Evolutionary conservation across 2,888 invertebrate genomes (phyloP).

Genomic region (Stratiomys singularior): DNA sequence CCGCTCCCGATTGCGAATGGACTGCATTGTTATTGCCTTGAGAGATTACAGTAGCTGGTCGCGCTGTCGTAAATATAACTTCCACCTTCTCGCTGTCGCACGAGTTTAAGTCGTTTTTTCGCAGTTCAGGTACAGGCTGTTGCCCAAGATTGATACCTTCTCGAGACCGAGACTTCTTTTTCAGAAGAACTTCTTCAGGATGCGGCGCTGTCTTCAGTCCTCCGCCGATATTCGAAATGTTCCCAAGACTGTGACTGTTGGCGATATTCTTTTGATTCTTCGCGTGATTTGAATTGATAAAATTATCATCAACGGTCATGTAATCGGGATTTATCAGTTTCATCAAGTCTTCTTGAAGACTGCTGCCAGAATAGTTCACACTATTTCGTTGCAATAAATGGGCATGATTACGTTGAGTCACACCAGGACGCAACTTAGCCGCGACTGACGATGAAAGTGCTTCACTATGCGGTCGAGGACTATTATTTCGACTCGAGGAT

Average conservation of each 20-base stretch:
- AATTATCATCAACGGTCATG: slow-evolving; percentile 63
- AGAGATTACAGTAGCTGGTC: slow-evolving; percentile 74
- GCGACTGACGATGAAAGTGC: slow-evolving; percentile 58
- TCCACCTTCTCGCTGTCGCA: slow-evolving; percentile 61
- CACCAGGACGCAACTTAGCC: slow-evolving; percentile 67
- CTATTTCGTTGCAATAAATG: slow-evolving; percentile 58
- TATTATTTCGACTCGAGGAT: slow-evolving; percentile 70
- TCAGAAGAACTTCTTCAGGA: slow-evolving; percentile 53
- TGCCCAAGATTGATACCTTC: slow-evolving; percentile 58
- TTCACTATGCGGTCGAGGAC: slow-evolving; percentile 71
- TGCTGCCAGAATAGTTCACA: slow-evolving; percentile 59
- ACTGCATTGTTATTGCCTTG: slow-evolving; percentile 58
- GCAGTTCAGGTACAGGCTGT: slow-evolving; percentile 56
- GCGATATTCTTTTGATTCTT: slow-evolving; percentile 53
- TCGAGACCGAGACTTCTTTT: slow-evolving; percentile 55
- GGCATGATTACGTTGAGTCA: slow-evolving; percentile 67
- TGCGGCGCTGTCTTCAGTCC: slow-evolving; percentile 50
- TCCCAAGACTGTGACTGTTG: slow-evolving; percentile 55
- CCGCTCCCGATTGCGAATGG: slow-evolving; percentile 66
- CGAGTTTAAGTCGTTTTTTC: slow-evolving; percentile 55
- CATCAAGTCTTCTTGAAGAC: slow-evolving; percentile 85
- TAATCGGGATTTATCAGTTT: slow-evolving; percentile 86
- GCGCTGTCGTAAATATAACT: slow-evolving; percentile 73
- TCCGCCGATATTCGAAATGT: slow-evolving; percentile 54
- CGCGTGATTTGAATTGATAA: slow-evolving; percentile 47